Percentiles rank a stretch among this genome's conserved stretches.
Conservation (phyloP, 2,888 invertebrate genomes). For the Lumbricus terrestris region DNA sequence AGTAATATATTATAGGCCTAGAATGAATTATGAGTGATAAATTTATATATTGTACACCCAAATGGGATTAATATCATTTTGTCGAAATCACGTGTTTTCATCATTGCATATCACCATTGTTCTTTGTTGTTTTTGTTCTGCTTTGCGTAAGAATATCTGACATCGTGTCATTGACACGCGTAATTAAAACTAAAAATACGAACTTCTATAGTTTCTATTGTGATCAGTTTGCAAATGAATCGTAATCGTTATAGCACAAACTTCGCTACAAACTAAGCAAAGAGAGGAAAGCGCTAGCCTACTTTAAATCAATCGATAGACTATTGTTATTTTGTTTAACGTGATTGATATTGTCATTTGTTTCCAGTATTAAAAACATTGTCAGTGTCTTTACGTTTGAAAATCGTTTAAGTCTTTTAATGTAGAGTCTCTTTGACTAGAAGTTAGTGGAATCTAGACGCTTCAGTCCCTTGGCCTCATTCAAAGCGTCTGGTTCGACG, state of each 20-base stretch:
- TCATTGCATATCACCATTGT: background rate
- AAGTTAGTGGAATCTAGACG: background rate
- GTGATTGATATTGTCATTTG: too few species aligned
- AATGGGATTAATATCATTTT: too few species aligned
- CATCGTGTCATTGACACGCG: background rate
- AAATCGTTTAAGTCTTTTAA: too few species aligned
- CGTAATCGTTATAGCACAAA: background rate
- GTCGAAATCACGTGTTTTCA: background rate
- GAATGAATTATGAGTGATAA: too few species aligned
- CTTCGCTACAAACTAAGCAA: background rate
- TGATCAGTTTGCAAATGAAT: background rate
- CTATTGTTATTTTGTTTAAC: background rate
- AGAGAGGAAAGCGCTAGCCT: background rate
- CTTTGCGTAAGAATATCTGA: background rate
- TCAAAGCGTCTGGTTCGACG: constrained; percentile 20
- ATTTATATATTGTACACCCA: too few species aligned
- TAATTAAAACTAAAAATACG: background rate
- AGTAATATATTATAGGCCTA: too few species aligned
- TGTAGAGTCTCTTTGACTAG: background rate
- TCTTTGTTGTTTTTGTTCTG: background rate
- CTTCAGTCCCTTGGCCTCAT: background rate
- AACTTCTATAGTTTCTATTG: background rate
- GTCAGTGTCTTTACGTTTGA: background rate
- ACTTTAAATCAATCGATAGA: too few species aligned
- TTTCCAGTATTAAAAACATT: background rate